These are phyloP conservation scores for Oscheius sp. DNA, from an alignment of 2,888 invertebrate species.

Conservation along the genomic window DNA sequence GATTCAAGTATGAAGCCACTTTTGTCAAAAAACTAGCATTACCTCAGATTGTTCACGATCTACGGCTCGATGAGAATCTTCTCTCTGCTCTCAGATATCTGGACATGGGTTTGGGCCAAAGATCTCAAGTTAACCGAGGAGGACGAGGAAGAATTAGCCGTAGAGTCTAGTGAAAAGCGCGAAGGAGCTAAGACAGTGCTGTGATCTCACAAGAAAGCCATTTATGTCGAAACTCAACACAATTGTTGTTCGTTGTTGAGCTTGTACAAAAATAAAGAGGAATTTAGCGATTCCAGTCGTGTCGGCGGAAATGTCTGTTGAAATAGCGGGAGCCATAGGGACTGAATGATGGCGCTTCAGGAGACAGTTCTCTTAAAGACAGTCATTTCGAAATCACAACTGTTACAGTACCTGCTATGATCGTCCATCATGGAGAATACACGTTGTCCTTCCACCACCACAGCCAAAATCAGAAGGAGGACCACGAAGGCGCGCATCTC, in stretches of 20 bases:
- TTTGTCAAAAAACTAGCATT: background rate
- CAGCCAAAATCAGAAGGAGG: conserved; percentile 4
- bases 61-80: conserved; percentile 69
- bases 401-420: conserved; percentile 3
- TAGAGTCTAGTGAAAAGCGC: conserved; percentile 1
- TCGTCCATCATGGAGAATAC: conserved; percentile 31
- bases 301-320: conserved; percentile 1
- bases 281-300: conserved; percentile 14
- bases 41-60: conserved; percentile 62
- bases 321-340: conserved; percentile 5
- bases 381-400: no score
- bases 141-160: conserved; percentile 37
- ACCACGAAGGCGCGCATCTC: conserved; percentile 26
- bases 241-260: conserved; percentile 10
- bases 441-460: conserved; percentile 9
- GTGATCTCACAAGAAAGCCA: conserved; percentile 27
- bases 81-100: conserved; percentile 70
- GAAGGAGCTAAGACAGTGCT: background rate
- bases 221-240: conserved; percentile 15
- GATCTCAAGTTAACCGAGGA: conserved; percentile 69
- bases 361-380: background rate
- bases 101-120: conserved; percentile 70
- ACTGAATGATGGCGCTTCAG: background rate
- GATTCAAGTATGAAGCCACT: conserved; percentile 61
- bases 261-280: background rate